phyloP scores from a whole-genome alignment of 2,888 invertebrate genomes.

The Apantesis nais region DNA sequence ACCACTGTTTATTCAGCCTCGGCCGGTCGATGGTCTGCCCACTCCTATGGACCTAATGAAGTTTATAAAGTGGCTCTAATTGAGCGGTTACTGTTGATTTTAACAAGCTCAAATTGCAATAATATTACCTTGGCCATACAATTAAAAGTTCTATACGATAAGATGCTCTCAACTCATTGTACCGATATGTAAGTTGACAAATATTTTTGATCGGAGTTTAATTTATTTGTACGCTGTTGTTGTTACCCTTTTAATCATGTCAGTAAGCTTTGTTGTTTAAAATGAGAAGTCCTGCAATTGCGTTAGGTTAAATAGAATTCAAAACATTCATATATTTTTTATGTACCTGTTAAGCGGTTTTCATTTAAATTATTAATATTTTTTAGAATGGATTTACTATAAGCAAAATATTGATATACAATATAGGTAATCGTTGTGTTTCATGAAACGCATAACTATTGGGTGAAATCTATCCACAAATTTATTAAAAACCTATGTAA shows the following conservation, averaged over 20 bases:
- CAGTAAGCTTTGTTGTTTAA: neutral
- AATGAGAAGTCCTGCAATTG: neutral
- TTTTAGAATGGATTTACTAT: neutral
- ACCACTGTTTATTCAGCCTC: conserved; percentile 38
- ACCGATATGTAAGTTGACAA: neutral
- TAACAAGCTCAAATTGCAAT: conserved; percentile 47
- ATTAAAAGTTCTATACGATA: conserved; percentile 20
- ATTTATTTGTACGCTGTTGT: neutral
- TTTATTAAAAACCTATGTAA: conserved; percentile 32
- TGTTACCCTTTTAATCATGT: neutral
- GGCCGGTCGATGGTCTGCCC: conserved; percentile 31
- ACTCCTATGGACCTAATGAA: conserved; percentile 47
- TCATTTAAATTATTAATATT: neutral
- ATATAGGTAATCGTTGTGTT: conserved; percentile 10
- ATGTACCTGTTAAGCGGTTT: neutral
- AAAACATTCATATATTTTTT: neutral
- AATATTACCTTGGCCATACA: conserved; percentile 33
- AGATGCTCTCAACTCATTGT: neutral
- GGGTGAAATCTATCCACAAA: conserved; percentile 21
- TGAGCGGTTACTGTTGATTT: conserved; percentile 50
- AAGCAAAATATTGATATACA: conserved; percentile 15
- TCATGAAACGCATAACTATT: conserved; percentile 13
- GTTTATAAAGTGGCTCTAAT: conserved; percentile 60
- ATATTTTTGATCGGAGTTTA: neutral
- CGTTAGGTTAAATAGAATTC: neutral